Conservation (phyloP, 2,888 invertebrate species). For the Sinopyrophorus schimmeli region DNA sequence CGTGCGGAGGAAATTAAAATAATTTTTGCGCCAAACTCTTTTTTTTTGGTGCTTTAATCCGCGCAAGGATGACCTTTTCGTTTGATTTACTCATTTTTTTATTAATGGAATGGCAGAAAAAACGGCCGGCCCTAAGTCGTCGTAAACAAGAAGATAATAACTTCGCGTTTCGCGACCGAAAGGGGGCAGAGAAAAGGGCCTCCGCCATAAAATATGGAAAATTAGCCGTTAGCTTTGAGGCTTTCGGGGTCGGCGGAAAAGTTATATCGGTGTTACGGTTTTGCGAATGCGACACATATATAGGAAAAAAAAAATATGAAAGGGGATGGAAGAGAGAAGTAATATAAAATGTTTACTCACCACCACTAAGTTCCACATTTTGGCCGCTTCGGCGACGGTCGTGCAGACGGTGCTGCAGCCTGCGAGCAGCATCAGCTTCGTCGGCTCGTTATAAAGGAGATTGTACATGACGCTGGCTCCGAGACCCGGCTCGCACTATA, state of each 20-base stretch:
- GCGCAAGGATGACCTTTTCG: too few species aligned
- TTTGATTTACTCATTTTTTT: too few species aligned
- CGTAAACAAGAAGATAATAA: conserved; percentile 17
- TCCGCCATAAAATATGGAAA: conserved; percentile 3
- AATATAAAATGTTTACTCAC: conserved; percentile 64
- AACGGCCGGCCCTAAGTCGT: background rate
- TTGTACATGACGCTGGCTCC: conserved; percentile 99
- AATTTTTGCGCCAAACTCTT: too few species aligned
- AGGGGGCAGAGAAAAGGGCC: conserved; percentile 9
- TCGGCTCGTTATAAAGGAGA: conserved; percentile 92
- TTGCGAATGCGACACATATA: conserved; percentile 6
- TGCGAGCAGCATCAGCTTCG: conserved; percentile 90
- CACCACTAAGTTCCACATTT: conserved; percentile 99
- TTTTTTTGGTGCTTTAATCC: too few species aligned
- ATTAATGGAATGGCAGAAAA: too few species aligned
- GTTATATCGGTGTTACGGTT: too few species aligned
- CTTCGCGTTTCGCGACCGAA: conserved; percentile 8
- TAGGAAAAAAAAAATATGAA: conserved; percentile 8
- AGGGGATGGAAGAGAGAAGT: too few species aligned
- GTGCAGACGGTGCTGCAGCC: conserved; percentile 99
- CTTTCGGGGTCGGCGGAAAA: conserved; percentile 4
- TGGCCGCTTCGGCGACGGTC: conserved; percentile 98
- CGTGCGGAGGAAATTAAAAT: too few species aligned
- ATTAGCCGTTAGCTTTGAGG: conserved; percentile 6
- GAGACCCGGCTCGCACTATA: conserved; percentile 96